Base-by-base conservation (phyloP, 2,113 vertebrate genomes). In the Ibidorhyncha struthersii region DNA sequence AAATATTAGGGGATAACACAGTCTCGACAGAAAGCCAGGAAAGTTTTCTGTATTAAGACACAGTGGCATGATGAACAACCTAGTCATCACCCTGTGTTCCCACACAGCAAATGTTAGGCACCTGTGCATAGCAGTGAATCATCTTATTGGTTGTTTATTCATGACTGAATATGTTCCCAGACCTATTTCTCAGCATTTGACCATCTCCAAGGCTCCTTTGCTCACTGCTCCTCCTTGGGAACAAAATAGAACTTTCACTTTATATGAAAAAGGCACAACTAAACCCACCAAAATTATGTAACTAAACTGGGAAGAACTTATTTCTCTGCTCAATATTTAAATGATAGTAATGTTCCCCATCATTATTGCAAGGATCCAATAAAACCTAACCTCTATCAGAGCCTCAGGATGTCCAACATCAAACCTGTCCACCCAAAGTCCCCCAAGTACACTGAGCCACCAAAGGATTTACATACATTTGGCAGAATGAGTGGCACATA, bases 81-180 rank as follows among this genome's bases (percentile, higher is more conserved):
- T 84, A 86, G 88, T 92, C 95, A 96, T 86, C 63, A 41, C 96
- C 88, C 92, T 26, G 47, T 77, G 86, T 43, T 93, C 95, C 95
- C 92, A 96, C 95, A 92, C 86, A 95, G 90, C 94, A 97, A 96
- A 95, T 93, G 95, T 80, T 93, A 89, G 41, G 92, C 95, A 96
- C 95, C 97, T 95, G 92, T 96, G 97, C 82, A 40, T 77, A 45
- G 82, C 93, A 94, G 59, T 96, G 95, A 96, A 80, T 96, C 90
- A 96, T 94, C 63, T 84, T 85, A 94, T 81, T 18, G 9, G 74
- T 80, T 81, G 76, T 89, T 95, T 96, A 67, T 90, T 95, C 96
- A 78, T 27, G 80, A 67, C 90, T 95, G 92, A 86, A 32, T 49
- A 3, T 8, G 23, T 89, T 95, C 45, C 63, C 63, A 86, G 76